Evolutionary conservation across 2,888 invertebrate genomes (phyloP).

Genomic region (Monoplex corrugatus): DNA sequence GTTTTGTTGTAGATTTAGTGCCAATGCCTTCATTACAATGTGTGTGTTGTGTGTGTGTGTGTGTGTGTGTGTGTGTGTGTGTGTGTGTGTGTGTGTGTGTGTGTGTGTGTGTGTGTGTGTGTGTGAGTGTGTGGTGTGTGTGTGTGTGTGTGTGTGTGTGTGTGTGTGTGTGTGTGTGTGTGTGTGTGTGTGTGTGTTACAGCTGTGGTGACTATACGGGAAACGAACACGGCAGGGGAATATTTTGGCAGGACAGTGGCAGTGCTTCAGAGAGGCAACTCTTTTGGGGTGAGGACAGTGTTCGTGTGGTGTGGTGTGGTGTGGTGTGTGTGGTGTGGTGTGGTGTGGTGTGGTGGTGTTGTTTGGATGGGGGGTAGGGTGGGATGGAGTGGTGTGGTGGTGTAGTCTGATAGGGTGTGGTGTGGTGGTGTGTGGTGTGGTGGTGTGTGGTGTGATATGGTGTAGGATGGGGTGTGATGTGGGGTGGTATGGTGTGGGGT

Average conservation of each 20-base stretch:
- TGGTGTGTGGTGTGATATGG: no score
- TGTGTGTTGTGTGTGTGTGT: not conserved
- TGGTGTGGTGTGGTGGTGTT: no score
- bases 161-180: conserved; percentile 28
- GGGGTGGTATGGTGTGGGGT: no score
- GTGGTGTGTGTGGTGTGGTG: no score
- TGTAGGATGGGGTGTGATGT: no score
- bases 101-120: conserved; percentile 23
- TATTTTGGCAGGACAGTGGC: conserved; percentile 64
- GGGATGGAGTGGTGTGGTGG: no score
- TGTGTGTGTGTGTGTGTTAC: conserved; percentile 40
- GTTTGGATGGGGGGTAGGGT: no score
- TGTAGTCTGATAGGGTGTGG: no score
- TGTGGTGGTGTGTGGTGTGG: no score
- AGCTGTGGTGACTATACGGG: conserved; percentile 69
- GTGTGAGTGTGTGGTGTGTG: conserved; percentile 18
- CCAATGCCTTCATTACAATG: not conserved
- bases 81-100: conserved; percentile 20
- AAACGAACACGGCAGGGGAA: conserved; percentile 63
- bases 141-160: conserved; percentile 25
- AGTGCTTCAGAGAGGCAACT: conserved; percentile 71
- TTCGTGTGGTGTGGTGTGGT: no score
- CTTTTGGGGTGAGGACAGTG: conserved; percentile 76
- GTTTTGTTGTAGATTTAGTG: no score
- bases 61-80: not conserved